A percentile compares a stretch with the other conserved stretches of the same genome.
Evolutionary conservation across 2,888 invertebrate genomes (phyloP).

Genomic region (Shargacucullia verbasci): DNA sequence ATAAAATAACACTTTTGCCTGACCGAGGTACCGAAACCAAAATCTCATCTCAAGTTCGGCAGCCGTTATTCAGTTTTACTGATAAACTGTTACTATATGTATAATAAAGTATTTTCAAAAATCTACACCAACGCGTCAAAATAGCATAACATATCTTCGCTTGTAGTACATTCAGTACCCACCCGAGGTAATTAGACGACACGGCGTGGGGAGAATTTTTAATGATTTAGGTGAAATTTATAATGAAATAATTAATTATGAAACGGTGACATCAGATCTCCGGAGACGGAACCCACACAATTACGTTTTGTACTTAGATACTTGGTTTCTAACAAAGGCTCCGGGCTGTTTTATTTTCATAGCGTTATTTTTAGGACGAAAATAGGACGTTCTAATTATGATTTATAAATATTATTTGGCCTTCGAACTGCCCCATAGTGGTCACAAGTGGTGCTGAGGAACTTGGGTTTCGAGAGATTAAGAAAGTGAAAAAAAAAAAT

Average conservation of each 20-base stretch:
- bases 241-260: conserved; percentile 73
- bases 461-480: too few relatives aligned
- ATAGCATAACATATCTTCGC: conserved; percentile 22
- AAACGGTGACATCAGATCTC: conserved; percentile 63
- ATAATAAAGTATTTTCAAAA: too few relatives aligned
- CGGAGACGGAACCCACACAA: conserved; percentile 36
- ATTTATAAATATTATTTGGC: too few relatives aligned
- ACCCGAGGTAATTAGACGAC: conserved; percentile 60
- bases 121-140: background rate
- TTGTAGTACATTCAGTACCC: conserved; percentile 24
- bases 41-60: too few relatives aligned
- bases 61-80: too few relatives aligned
- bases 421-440: too few relatives aligned
- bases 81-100: too few relatives aligned
- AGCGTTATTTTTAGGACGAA: background rate
- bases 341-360: conserved; percentile 8
- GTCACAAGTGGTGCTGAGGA: too few relatives aligned
- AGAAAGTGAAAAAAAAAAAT: too few relatives aligned
- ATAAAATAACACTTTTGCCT: too few relatives aligned
- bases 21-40: too few relatives aligned
- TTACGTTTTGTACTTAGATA: conserved; percentile 58
- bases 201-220: conserved; percentile 65
- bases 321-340: conserved; percentile 44
- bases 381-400: background rate
- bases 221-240: conserved; percentile 65